Base-by-base conservation (phyloP, 37 sponge, comb jelly and placozoan species). In the Petrosia ficiformis region DNA sequence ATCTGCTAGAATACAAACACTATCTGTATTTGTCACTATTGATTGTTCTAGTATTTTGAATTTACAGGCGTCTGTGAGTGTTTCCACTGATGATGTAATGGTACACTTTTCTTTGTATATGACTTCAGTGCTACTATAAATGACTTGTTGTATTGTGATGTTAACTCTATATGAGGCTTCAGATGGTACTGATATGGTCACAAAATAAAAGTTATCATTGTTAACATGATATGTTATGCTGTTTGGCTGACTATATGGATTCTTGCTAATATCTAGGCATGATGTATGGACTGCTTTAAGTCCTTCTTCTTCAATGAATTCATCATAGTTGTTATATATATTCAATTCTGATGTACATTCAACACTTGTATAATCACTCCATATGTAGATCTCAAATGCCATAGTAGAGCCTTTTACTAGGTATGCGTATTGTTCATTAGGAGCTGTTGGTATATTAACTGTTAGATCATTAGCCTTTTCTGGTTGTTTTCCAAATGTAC, bases 271-370 rank as follows among this genome's bases (percentile, higher is more conserved):
- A 48, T 48, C 14, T 8, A 48, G 8, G 54, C 54, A 48, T 8
- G 8, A 19, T 48, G 28, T 61, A 8, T 61, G 28, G 5, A 61
- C 28, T 61, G 63, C 63, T 61, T n/a, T 61, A 8, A 26, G 26
- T 5, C 63, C 63, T 26, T n/a, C 28, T 22, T n/a, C 28, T 24
- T 61, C n/a, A n/a, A n/a, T 61, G n/a, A 61, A 61, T 6, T 61
- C 28, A 61, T 61, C 63, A 61, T 61, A 61, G 63, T 61, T 61
- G 6, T 61, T 29, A 22, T 61, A 61, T 26, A 61, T 11, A 5
- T 61, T n/a, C 5, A 61, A 29, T 22, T 61, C 63, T 11, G 28
- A 26, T n/a, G 63, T 5, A 61, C 63, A 61, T 5, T 61, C 63
- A 5, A 24, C n/a, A 29, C 6, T 26, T n/a, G 22, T 61, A 5